phyloP scores from a whole-genome alignment of 37 sponge, comb jelly and placozoan species.

The Cladorhizidae sp. region DNA sequence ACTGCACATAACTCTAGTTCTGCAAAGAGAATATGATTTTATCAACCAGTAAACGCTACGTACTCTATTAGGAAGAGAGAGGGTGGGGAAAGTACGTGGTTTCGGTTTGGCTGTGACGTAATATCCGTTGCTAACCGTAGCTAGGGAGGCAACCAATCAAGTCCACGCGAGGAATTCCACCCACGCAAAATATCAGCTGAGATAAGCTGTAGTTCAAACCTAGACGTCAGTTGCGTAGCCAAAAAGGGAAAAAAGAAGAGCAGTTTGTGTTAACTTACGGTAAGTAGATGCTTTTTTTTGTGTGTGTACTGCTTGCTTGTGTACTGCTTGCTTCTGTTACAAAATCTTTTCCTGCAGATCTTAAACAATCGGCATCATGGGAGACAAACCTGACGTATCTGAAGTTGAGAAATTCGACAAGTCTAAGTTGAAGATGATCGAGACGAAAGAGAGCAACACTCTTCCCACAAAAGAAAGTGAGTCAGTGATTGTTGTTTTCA shows the following conservation, averaged over 20 bases:
- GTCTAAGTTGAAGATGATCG: constrained; percentile 80
- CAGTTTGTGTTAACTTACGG: too few species aligned
- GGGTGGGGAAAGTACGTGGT: background rate
- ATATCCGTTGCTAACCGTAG: constrained; percentile 20
- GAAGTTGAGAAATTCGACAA: constrained; percentile 82
- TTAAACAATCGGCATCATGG: constrained; percentile 34
- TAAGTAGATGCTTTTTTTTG: background rate
- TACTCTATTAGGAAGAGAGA: too few species aligned
- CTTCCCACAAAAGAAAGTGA: constrained; percentile 90
- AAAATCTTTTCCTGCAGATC: background rate
- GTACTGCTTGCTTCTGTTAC: background rate
- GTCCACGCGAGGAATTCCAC: constrained; percentile 3
- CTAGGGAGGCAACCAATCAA: constrained; percentile 43
- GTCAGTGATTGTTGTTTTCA: constrained; percentile 2
- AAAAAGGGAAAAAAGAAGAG: too few species aligned
- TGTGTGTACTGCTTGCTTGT: background rate
- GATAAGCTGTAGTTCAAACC: too few species aligned
- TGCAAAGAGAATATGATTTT: constrained; percentile 83
- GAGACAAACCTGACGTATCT: constrained; percentile 84
- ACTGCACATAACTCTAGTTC: constrained; percentile 68
- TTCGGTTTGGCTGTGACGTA: constrained; percentile 9
- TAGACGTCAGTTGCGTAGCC: too few species aligned
- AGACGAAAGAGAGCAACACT: constrained; percentile 86
- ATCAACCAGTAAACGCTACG: constrained; percentile 34
- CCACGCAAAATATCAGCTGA: constrained; percentile 27